Evolutionary conservation across 2,888 invertebrate genomes (phyloP).

Genomic region (Rhabditoides inermis): DNA sequence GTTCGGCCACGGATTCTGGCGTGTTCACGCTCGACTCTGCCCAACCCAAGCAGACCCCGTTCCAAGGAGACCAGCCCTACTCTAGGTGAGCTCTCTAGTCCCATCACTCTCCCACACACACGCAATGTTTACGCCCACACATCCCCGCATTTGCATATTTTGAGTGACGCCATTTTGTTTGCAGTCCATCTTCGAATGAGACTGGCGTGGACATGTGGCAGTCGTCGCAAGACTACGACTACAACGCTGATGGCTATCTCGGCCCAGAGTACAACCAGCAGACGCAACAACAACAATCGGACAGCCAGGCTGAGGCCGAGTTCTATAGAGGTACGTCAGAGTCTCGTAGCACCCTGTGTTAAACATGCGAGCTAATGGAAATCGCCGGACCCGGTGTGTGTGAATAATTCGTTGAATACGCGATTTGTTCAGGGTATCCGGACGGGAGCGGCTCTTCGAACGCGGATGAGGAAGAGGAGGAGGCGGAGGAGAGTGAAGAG

Average conservation of each 20-base stretch:
- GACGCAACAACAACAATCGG: not conserved
- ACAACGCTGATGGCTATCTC: constrained; percentile 7
- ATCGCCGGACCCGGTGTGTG: no score
- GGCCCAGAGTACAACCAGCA: not conserved
- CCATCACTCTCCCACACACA: no score
- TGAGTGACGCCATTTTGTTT: no score
- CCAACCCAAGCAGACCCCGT: not conserved
- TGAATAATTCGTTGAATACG: no score
- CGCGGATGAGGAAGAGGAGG: constrained; percentile 2
- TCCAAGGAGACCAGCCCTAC: constrained; percentile 10
- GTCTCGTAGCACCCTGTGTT: no score
- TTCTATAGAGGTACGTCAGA: no score
- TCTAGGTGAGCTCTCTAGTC: constrained; percentile 18
- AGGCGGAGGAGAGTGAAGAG: constrained; percentile 11
- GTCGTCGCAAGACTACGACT: constrained; percentile 12
- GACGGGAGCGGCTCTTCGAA: no score
- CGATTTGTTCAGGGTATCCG: no score
- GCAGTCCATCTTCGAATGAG: no score
- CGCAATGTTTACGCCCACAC: no score
- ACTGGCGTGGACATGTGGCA: constrained; percentile 22
- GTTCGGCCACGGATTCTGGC: constrained; percentile 39
- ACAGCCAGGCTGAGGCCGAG: not conserved
- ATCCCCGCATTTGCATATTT: no score
- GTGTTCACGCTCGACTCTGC: constrained; percentile 34
- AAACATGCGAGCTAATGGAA: no score